Evolutionary conservation across 2,888 invertebrate genomes (phyloP).

Genomic region (Tenthredo mesomela): DNA sequence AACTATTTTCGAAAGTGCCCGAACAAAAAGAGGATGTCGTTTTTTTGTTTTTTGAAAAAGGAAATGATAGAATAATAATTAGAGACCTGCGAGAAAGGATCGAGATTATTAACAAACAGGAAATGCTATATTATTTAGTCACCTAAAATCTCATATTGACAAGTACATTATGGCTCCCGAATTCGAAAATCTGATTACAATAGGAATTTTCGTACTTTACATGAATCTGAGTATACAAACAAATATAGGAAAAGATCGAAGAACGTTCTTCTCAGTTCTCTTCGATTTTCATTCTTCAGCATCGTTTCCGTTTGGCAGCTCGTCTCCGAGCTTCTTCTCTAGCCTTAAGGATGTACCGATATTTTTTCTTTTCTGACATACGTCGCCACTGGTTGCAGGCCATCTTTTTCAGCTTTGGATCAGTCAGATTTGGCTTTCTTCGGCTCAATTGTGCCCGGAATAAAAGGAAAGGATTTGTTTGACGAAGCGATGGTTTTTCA

Average conservation of each 20-base stretch:
- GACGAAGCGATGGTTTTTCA: neutral
- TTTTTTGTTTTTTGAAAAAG: too few relatives aligned
- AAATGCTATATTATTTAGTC: neutral
- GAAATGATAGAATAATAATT: neutral
- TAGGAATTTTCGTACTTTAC: neutral
- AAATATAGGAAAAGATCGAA: neutral
- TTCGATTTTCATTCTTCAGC: neutral
- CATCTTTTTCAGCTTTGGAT: conserved; percentile 17
- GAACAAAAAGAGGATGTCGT: too few relatives aligned
- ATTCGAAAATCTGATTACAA: neutral
- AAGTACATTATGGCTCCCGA: neutral
- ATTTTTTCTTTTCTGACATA: conserved; percentile 26
- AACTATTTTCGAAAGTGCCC: too few relatives aligned
- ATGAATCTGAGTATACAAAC: neutral
- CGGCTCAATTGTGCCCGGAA: conserved; percentile 1
- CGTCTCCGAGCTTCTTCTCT: conserved; percentile 11
- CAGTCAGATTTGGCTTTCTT: neutral
- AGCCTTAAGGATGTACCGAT: conserved; percentile 13
- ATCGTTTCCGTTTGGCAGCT: conserved; percentile 32
- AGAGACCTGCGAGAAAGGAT: neutral
- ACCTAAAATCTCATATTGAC: neutral
- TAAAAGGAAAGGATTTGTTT: conserved; percentile 30
- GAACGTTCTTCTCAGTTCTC: neutral
- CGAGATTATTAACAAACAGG: too few relatives aligned
- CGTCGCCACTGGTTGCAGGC: conserved; percentile 33